A percentile compares a stretch with the other conserved stretches of the same genome.
These are phyloP conservation scores for Coreius guichenoti DNA, from an alignment of 2,797 vertebrate genomes.

Conservation along the genomic window DNA sequence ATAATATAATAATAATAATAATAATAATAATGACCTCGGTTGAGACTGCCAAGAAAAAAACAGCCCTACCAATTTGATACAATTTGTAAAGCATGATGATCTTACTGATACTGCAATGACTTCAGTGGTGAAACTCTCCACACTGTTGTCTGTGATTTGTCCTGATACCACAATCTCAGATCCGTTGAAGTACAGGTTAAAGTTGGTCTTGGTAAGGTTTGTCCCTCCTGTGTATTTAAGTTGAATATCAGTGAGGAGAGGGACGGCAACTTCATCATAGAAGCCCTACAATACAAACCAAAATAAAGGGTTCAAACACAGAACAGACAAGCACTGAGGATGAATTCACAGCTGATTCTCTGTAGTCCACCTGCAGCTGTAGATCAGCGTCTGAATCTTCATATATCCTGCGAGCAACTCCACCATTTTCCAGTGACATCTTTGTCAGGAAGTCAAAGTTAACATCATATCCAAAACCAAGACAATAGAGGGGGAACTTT, in stretches of 20 bases:
- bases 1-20: no score
- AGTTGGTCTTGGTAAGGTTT: slow-evolving; percentile 79
- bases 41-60: not conserved
- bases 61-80: not conserved
- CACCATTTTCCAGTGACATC: slow-evolving; percentile 86
- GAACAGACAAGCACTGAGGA: not conserved
- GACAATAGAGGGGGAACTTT: slow-evolving; percentile 86
- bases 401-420: slow-evolving; percentile 88
- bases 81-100: not conserved
- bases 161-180: slow-evolving; percentile 84
- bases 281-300: slow-evolving; percentile 73
- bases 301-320: not conserved
- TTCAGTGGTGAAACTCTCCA: slow-evolving; percentile 70
- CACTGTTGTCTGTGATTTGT: slow-evolving; percentile 72
- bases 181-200: slow-evolving; percentile 81
- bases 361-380: slow-evolving; percentile 85
- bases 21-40: not conserved
- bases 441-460: slow-evolving; percentile 90
- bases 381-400: slow-evolving; percentile 88
- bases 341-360: not conserved
- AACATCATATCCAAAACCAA: slow-evolving; percentile 92
- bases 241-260: slow-evolving; percentile 76
- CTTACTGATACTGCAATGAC: slow-evolving; percentile 78
- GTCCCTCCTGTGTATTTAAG: slow-evolving; percentile 75
- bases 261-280: slow-evolving; percentile 83